phyloP scores from a whole-genome alignment of 1,140 invertebrate species.

The Bombus consobrinus region DNA sequence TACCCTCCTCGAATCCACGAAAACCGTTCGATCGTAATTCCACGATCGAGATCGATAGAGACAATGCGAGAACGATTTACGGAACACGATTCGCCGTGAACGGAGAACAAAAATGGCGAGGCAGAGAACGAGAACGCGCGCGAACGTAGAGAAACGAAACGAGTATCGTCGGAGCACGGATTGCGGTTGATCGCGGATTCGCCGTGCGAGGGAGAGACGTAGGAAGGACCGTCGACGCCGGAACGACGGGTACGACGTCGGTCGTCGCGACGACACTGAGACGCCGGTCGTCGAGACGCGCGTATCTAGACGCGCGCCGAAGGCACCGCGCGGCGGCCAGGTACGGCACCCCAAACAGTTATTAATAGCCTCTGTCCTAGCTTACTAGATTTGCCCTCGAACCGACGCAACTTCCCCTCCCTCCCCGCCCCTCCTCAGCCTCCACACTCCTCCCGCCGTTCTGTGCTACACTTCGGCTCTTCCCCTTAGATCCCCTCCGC shows the following conservation, averaged over 20 bases:
- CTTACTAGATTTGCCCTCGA: slow-evolving; percentile 82
- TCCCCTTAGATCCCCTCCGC: background rate
- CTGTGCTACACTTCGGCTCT: background rate
- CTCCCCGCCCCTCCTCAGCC: background rate
- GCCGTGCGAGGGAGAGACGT: background rate
- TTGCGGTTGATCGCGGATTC: background rate
- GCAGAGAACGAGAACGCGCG: background rate
- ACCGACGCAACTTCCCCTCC: slow-evolving; percentile 63
- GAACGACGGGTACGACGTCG: slow-evolving; percentile 73
- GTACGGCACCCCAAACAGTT: slow-evolving; percentile 83
- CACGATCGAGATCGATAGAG: no score
- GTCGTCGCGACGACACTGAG: slow-evolving; percentile 83
- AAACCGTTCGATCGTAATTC: background rate
- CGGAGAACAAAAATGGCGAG: background rate
- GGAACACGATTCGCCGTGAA: no score
- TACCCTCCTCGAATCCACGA: background rate
- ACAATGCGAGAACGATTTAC: background rate
- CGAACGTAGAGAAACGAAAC: no score
- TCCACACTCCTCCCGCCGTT: background rate
- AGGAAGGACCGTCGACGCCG: slow-evolving; percentile 44
- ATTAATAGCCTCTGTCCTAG: slow-evolving; percentile 83
- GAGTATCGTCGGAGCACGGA: background rate
- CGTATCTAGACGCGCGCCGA: slow-evolving; percentile 75
- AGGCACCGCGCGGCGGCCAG: slow-evolving; percentile 77
- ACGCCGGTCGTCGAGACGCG: slow-evolving; percentile 77